phyloP scores from a whole-genome alignment of 2,113 vertebrate species.

The Brachyistius frenatus region DNA sequence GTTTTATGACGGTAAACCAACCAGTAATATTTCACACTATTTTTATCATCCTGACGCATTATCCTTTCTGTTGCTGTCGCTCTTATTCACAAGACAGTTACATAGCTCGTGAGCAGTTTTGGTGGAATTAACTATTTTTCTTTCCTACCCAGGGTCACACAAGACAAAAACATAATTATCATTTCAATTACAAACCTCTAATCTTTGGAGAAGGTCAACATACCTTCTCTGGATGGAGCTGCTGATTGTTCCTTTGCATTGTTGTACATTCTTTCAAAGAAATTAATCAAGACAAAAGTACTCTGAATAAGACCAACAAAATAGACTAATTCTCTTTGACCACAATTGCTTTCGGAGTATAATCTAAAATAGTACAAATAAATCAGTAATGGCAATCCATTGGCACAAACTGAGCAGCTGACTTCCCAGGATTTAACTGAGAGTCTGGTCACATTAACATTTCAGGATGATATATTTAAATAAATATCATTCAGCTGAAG shows the following conservation, averaged over 20 bases:
- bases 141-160: no score
- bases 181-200: no score
- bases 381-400: not conserved
- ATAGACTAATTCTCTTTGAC: not conserved
- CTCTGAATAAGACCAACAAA: not conserved
- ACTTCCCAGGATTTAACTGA: not conserved
- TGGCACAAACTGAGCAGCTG: not conserved
- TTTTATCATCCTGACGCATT: no score
- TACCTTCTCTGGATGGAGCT: not conserved
- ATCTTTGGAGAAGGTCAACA: no score
- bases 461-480: not conserved
- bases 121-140: no score
- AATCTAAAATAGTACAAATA: not conserved
- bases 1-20: no score
- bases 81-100: no score
- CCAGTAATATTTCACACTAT: no score
- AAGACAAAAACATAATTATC: no score
- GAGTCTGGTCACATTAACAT: constrained; percentile 6
- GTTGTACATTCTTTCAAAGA: not conserved
- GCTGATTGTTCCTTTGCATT: not conserved
- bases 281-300: not conserved
- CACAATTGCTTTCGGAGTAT: not conserved
- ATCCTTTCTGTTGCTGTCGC: no score
- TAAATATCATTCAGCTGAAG: no score
- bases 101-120: no score